phyloP scores from a whole-genome alignment of 2,888 invertebrate species.

The Troilus luridus region DNA sequence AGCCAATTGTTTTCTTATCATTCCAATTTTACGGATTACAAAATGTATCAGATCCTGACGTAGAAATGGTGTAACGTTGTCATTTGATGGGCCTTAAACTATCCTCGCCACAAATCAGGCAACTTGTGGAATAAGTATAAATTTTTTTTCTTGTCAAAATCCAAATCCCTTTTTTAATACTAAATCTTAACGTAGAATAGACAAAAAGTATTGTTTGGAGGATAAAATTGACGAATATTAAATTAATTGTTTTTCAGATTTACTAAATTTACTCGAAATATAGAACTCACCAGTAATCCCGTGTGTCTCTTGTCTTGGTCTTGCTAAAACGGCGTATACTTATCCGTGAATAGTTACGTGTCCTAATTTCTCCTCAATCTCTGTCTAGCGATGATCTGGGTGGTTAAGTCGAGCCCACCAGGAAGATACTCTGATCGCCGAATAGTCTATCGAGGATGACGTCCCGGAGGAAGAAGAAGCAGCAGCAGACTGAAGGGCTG shows the following conservation, averaged over 20 bases:
- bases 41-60: too few relatives aligned
- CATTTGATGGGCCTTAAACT: too few relatives aligned
- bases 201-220: too few relatives aligned
- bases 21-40: too few relatives aligned
- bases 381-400: slow-evolving; percentile 41
- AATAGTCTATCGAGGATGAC: slow-evolving; percentile 71
- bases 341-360: neutral
- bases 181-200: too few relatives aligned
- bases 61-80: too few relatives aligned
- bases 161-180: too few relatives aligned
- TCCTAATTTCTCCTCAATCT: slow-evolving; percentile 45
- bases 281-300: neutral
- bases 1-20: too few relatives aligned
- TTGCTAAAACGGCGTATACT: neutral
- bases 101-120: too few relatives aligned
- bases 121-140: too few relatives aligned
- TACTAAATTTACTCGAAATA: neutral
- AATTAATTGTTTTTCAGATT: neutral
- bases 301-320: neutral
- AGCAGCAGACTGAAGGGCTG: slow-evolving; percentile 77
- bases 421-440: slow-evolving; percentile 26
- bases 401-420: slow-evolving; percentile 39
- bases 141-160: too few relatives aligned
- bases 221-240: too few relatives aligned
- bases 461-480: slow-evolving; percentile 73